A percentile compares a stretch with the other conserved stretches of the same genome.
These are phyloP conservation scores for Prorops nasuta DNA, from an alignment of 1,140 invertebrate genomes.

Conservation along the genomic window DNA sequence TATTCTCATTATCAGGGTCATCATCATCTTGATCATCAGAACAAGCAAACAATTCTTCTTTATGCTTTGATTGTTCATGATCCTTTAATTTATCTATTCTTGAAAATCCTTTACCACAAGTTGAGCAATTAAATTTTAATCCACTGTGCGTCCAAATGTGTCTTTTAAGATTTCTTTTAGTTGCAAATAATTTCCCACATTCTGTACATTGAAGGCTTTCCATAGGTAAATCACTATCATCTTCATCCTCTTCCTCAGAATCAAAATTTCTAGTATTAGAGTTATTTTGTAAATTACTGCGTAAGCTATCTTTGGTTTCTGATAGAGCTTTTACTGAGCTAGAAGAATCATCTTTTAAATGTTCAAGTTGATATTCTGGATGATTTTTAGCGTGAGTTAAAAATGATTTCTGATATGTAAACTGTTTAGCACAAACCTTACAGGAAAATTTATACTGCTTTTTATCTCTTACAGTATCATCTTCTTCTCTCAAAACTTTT, in stretches of 20 bases:
- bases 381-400: slow-evolving; percentile 39
- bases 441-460: slow-evolving; percentile 35
- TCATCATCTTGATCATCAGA: slow-evolving; percentile 31
- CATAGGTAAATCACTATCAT: slow-evolving; percentile 22
- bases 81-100: slow-evolving; percentile 44
- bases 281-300: too few relatives aligned
- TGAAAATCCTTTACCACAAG: slow-evolving; percentile 46
- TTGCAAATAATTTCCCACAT: slow-evolving; percentile 46
- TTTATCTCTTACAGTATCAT: slow-evolving; percentile 21
- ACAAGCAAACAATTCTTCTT: slow-evolving; percentile 33
- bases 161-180: slow-evolving; percentile 44
- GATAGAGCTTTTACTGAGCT: neutral
- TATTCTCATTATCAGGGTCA: slow-evolving; percentile 36
- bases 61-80: slow-evolving; percentile 46
- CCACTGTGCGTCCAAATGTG: slow-evolving; percentile 46
- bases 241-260: slow-evolving; percentile 17
- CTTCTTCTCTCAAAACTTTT: neutral
- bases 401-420: slow-evolving; percentile 44
- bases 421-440: slow-evolving; percentile 43
- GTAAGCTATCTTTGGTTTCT: slow-evolving; percentile 1
- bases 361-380: slow-evolving; percentile 32
- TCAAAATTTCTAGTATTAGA: slow-evolving; percentile 17
- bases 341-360: slow-evolving; percentile 7
- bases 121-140: slow-evolving; percentile 38
- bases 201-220: slow-evolving; percentile 42